Base-by-base conservation (phyloP, 1,140 invertebrate species). In the Hyles euphorbiae region DNA sequence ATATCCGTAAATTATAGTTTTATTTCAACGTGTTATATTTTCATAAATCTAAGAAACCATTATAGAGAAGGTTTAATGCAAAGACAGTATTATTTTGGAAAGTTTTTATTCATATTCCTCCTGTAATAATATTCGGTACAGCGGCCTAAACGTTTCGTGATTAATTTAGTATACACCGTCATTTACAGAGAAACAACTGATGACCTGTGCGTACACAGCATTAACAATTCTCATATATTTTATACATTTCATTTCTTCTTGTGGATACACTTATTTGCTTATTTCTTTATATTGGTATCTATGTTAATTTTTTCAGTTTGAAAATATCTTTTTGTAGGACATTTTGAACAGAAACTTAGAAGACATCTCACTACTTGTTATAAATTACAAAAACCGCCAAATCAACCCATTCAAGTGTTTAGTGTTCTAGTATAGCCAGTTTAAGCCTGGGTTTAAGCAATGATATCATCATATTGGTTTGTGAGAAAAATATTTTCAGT, bases 51-150 rank as follows among this genome's bases (percentile, higher is more conserved):
- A 22, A 22, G 22, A 1, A 22, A 22, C 22, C 1, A 22, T 22
- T 22, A 22, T 22, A 22, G 22, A 22, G 2, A 22, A 22, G 22
- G 22, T 22, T 0, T 22, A 22, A 22, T 1, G 22, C 22, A 22
- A 60, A 60, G 52, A 60, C 53, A 53, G 10, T 46, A 9, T 50
- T 60, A 64, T 60, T 74, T 76, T 76, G 59, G 62, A 66, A 80
- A 68, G 57, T 50, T 40, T 62, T 70, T 66, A 81, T 86, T 83
- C 10, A 50, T 81, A 85, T 83, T 86, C 71, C 79, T 81, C 74
- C 67, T 77, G 76, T 74, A 81, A 77, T 78, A 79, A 82, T 73
- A 76, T 76, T 76, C 66, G 72, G 71, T 86, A 83, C 73, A 77
- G 64, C 76, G 73, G 74, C 76, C 80, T 82, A 81, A 80, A 85